phyloP scores from a whole-genome alignment of 2,113 vertebrate genomes.

The Pituophis catenifer region DNA sequence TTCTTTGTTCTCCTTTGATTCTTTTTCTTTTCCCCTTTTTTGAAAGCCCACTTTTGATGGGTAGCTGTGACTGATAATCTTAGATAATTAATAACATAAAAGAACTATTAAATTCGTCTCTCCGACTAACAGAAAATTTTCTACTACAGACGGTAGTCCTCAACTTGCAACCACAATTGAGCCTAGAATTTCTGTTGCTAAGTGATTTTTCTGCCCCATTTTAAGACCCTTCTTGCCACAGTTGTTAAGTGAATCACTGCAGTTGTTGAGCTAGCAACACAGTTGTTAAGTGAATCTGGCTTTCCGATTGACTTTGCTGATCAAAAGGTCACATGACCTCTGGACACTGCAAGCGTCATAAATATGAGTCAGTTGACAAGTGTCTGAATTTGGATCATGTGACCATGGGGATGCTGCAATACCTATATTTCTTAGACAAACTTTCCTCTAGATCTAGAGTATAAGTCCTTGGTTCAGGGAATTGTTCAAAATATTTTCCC shows the following conservation, averaged over 20 bases:
- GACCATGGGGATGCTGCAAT: neutral
- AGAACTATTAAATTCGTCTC: neutral
- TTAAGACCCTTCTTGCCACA: neutral
- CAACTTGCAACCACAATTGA: neutral
- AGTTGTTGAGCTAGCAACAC: neutral
- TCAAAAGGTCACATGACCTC: neutral
- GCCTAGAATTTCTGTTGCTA: neutral
- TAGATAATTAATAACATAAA: neutral
- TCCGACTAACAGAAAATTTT: slow-evolving; percentile 14
- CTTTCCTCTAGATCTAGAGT: slow-evolving; percentile 26
- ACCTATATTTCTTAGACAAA: neutral
- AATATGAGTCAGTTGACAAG: neutral
- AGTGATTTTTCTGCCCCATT: neutral
- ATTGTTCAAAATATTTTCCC: slow-evolving; percentile 10
- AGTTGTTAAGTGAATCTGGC: neutral
- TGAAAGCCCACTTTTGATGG: neutral
- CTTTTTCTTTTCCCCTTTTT: neutral
- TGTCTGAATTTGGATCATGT: neutral
- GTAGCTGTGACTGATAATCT: neutral
- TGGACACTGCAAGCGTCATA: neutral
- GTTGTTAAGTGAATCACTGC: neutral
- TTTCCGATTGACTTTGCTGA: neutral
- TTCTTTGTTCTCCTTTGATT: neutral
- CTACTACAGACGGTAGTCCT: neutral
- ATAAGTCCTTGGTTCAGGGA: slow-evolving; percentile 31